Evolutionary conservation across 2,888 invertebrate species (phyloP).

Genomic region (Galerucella calmariensis): DNA sequence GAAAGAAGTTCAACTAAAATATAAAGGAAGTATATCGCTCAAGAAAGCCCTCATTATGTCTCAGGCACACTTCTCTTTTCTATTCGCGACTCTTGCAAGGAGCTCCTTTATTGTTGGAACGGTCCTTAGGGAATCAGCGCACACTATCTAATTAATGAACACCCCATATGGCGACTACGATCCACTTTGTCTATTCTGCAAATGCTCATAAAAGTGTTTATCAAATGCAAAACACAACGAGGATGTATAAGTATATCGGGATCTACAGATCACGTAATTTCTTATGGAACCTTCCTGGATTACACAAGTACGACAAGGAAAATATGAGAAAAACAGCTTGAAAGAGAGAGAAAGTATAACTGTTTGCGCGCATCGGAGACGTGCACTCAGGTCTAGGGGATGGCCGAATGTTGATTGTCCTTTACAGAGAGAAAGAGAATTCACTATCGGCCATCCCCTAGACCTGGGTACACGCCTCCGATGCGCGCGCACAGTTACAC

Average conservation of each 20-base stretch:
- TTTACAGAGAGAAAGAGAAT: no score
- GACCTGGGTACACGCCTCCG: no score
- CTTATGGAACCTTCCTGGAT: no score
- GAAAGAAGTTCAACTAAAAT: neutral
- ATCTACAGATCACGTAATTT: no score
- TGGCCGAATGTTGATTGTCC: no score
- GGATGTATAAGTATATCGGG: neutral
- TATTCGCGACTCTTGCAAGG: conserved; percentile 15
- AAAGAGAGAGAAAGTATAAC: no score
- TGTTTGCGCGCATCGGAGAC: no score
- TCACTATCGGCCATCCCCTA: no score
- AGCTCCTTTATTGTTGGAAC: conserved; percentile 7
- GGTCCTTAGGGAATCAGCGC: conserved; percentile 3
- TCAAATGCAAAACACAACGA: neutral
- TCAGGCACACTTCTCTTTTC: conserved; percentile 29
- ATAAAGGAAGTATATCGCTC: conserved; percentile 33
- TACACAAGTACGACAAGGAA: no score
- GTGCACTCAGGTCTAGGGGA: no score
- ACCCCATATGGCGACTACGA: neutral
- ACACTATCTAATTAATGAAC: conserved; percentile 9
- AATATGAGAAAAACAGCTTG: no score
- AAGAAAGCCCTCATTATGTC: conserved; percentile 35
- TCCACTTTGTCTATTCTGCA: neutral
- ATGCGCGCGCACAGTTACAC: no score
- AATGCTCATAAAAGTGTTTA: neutral